Conservation (phyloP, 2,888 invertebrate species). For the Drosophila prostipennis region DNA sequence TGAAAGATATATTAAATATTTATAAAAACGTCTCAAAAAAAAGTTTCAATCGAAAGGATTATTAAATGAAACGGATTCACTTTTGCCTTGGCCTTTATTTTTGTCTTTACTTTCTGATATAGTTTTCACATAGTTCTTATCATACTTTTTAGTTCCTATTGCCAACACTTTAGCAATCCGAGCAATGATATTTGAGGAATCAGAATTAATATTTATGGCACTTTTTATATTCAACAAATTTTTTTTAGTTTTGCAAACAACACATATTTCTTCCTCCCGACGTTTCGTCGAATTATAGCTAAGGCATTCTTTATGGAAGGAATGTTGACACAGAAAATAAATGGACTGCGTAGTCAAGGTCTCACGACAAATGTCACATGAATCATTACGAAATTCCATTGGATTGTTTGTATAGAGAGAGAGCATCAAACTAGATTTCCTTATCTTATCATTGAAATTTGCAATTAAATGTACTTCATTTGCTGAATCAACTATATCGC, state of each 20-base stretch:
- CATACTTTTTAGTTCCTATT: neutral
- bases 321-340: slow-evolving; percentile 74
- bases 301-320: slow-evolving; percentile 71
- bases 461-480: slow-evolving; percentile 36
- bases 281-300: slow-evolving; percentile 27
- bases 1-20: too few species aligned
- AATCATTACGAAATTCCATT: slow-evolving; percentile 72
- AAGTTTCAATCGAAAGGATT: neutral
- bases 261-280: slow-evolving; percentile 8
- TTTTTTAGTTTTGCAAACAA: slow-evolving; percentile 7
- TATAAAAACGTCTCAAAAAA: too few species aligned
- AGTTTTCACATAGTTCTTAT: neutral
- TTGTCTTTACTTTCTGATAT: neutral
- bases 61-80: neutral
- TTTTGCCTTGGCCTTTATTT: neutral
- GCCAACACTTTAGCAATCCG: slow-evolving; percentile 7
- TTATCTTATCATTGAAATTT: slow-evolving; percentile 42
- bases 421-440: slow-evolving; percentile 12
- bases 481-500: slow-evolving; percentile 7
- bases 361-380: slow-evolving; percentile 67
- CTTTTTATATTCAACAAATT: neutral
- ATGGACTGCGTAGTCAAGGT: slow-evolving; percentile 56
- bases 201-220: neutral
- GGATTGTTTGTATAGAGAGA: slow-evolving; percentile 54
- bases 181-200: slow-evolving; percentile 1